These are phyloP conservation scores for Dasysyrphus tricinctus DNA, from an alignment of 2,888 invertebrate species.

Conservation along the genomic window DNA sequence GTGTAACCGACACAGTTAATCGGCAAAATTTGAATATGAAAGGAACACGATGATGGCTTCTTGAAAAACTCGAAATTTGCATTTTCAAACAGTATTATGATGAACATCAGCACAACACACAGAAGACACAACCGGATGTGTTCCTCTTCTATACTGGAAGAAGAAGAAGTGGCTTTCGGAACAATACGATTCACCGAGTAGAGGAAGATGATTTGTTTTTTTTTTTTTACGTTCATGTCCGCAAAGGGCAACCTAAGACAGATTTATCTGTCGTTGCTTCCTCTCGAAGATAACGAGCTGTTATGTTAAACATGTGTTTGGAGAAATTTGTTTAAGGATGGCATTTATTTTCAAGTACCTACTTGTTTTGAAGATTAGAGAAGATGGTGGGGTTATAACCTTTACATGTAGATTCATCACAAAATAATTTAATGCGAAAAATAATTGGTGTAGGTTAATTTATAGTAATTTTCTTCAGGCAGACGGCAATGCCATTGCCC, in stretches of 20 bases:
- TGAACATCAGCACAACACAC: constrained; percentile 7
- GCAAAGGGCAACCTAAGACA: constrained; percentile 47
- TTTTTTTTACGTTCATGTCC: constrained; percentile 55
- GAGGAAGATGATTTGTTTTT: constrained; percentile 60
- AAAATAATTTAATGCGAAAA: not conserved
- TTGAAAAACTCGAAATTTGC: constrained; percentile 61
- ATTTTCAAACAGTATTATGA: constrained; percentile 47
- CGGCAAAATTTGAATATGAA: constrained; percentile 73
- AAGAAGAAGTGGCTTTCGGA: constrained; percentile 54
- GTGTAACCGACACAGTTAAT: constrained; percentile 75
- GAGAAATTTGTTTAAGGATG: constrained; percentile 45
- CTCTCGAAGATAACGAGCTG: constrained; percentile 45
- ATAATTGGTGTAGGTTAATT: too few species aligned
- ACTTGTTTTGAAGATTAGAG: constrained; percentile 16
- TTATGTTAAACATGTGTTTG: constrained; percentile 54
- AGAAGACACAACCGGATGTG: constrained; percentile 51
- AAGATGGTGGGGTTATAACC: constrained; percentile 33
- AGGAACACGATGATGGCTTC: constrained; percentile 53
- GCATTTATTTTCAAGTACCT: constrained; percentile 45
- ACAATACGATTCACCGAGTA: constrained; percentile 42
- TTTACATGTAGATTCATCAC: not conserved
- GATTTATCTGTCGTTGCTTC: constrained; percentile 31
- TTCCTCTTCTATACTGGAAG: constrained; percentile 20
- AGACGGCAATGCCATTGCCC: too few species aligned
- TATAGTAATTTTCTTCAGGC: too few species aligned